Conservation (phyloP, 1,140 invertebrate species). For the Ctenoplectra terminalis region DNA sequence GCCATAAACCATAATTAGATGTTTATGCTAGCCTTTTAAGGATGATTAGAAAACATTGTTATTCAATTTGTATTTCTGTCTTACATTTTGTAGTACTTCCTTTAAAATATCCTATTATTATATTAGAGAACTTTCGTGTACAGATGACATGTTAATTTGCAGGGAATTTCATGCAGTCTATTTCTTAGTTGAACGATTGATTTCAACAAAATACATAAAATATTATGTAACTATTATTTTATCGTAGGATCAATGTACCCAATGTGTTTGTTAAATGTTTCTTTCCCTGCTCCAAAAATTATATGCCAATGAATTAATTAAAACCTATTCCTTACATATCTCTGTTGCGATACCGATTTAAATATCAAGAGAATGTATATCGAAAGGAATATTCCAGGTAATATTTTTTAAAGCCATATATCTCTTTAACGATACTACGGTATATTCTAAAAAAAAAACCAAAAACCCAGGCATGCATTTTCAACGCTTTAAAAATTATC, state of each 20-base stretch:
- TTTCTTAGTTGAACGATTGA: slow-evolving; percentile 13
- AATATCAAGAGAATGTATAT: not conserved
- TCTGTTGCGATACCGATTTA: not conserved
- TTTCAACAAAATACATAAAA: not conserved
- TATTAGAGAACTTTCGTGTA: not conserved
- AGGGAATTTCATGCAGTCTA: slow-evolving; percentile 51
- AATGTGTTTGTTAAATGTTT: slow-evolving; percentile 7
- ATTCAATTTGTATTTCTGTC: slow-evolving; percentile 21
- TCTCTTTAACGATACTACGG: slow-evolving; percentile 8
- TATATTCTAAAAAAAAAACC: slow-evolving; percentile 26
- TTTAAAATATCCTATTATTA: slow-evolving; percentile 2
- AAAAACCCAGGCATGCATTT: slow-evolving; percentile 59
- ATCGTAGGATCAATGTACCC: too few relatives aligned
- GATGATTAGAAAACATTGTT: not conserved
- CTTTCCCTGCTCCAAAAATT: slow-evolving; percentile 14
- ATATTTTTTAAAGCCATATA: slow-evolving; percentile 9
- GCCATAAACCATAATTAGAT: slow-evolving; percentile 66
- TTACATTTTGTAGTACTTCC: slow-evolving; percentile 21
- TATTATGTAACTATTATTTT: not conserved
- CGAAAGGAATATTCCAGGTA: not conserved
- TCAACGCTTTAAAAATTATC: slow-evolving; percentile 20
- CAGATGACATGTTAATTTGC: slow-evolving; percentile 30
- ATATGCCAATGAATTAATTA: not conserved
- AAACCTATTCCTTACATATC: slow-evolving; percentile 1
- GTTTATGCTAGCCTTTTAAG: slow-evolving; percentile 44